These are phyloP conservation scores for Uloborus diversus DNA, from an alignment of 1,140 invertebrate species.

Conservation along the genomic window DNA sequence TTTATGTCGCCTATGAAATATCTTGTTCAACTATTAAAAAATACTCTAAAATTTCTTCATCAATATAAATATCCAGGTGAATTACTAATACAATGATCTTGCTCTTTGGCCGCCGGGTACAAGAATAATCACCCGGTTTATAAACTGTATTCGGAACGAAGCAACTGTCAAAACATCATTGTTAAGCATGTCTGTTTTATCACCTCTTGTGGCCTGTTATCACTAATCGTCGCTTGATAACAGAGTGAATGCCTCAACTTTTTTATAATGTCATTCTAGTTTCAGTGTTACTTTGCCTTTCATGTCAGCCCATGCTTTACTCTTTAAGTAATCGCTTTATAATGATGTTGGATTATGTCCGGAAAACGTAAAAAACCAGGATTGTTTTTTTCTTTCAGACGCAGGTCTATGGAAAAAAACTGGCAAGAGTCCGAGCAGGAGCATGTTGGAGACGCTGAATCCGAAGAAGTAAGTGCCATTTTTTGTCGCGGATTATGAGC, in stretches of 20 bases:
- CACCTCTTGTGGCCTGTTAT: no score
- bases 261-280: neutral
- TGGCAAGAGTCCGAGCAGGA: constrained; percentile 17
- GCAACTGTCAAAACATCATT: neutral
- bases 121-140: neutral
- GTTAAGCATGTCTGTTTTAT: no score
- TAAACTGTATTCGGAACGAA: neutral
- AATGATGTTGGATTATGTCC: neutral
- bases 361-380: neutral
- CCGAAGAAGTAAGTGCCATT: constrained; percentile 6
- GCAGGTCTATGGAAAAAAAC: constrained; percentile 37
- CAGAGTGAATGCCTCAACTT: neutral
- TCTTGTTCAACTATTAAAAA: no score
- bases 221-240: neutral
- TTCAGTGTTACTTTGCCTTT: neutral
- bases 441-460: neutral
- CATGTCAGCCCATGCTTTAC: neutral
- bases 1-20: no score
- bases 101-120: no score
- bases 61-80: no score
- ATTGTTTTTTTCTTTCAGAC: constrained; percentile 14
- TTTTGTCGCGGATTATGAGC: no score
- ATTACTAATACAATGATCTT: no score
- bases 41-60: no score
- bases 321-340: neutral